Conservation (phyloP, 1,140 invertebrate genomes). For the Calephelis nemesis region DNA sequence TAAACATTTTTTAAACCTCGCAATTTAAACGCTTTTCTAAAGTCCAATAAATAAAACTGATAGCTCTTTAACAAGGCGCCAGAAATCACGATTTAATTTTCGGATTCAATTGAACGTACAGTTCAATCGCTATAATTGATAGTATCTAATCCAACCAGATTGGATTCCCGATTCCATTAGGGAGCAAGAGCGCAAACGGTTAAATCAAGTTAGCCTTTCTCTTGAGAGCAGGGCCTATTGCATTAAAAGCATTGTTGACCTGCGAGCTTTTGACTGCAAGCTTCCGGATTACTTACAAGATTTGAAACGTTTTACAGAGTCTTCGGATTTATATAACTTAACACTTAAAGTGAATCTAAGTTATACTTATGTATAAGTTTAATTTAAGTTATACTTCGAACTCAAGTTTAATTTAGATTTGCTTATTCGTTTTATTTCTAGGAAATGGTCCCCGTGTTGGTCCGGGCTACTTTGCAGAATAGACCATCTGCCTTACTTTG, state of each 20-base stretch:
- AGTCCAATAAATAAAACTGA: neutral
- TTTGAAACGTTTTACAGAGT: neutral
- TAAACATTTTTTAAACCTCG: too few relatives aligned
- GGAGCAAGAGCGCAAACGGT: slow-evolving; percentile 36
- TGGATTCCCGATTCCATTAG: slow-evolving; percentile 44
- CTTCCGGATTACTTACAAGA: slow-evolving; percentile 11
- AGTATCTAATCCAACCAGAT: slow-evolving; percentile 44
- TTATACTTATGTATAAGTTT: too few relatives aligned
- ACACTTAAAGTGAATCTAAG: too few relatives aligned
- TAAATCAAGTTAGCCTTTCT: slow-evolving; percentile 31
- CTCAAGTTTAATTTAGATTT: too few relatives aligned
- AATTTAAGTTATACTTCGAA: too few relatives aligned
- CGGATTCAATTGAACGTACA: slow-evolving; percentile 22
- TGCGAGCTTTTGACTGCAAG: slow-evolving; percentile 15
- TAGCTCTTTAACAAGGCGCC: neutral
- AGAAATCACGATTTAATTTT: slow-evolving; percentile 4
- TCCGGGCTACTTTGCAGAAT: too few relatives aligned
- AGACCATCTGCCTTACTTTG: too few relatives aligned
- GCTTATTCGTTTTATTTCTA: too few relatives aligned
- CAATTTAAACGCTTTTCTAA: neutral
- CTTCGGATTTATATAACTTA: too few relatives aligned
- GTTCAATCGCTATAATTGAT: slow-evolving; percentile 44
- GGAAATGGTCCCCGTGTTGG: too few relatives aligned
- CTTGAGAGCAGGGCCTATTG: slow-evolving; percentile 26
- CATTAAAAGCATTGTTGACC: slow-evolving; percentile 19